phyloP scores from a whole-genome alignment of 2,113 vertebrate genomes.

The Dascyllus trimaculatus region DNA sequence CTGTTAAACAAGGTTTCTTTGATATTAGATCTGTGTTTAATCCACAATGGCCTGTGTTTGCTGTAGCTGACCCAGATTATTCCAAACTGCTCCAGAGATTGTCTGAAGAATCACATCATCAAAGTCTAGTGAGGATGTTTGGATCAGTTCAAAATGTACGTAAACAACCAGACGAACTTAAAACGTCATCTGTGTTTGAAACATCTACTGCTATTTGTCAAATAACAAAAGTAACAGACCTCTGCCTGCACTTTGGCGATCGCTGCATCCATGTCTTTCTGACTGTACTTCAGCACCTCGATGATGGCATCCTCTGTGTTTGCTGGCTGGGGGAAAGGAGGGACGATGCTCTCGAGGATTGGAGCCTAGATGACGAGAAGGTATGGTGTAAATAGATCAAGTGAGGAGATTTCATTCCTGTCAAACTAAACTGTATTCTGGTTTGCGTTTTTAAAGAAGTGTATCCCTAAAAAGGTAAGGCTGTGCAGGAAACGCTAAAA shows the following conservation, averaged over 20 bases:
- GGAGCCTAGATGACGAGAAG: slow-evolving; percentile 51
- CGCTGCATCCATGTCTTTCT: slow-evolving; percentile 91
- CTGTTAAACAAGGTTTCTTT: neutral
- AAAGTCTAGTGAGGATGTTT: too few relatives aligned
- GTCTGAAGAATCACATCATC: too few relatives aligned
- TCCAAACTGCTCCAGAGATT: too few relatives aligned
- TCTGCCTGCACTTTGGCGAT: slow-evolving; percentile 83
- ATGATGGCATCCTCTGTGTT: slow-evolving; percentile 87
- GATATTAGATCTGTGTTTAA: neutral
- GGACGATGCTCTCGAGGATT: slow-evolving; percentile 60
- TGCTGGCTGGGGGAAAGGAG: slow-evolving; percentile 62
- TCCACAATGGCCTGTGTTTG: too few relatives aligned
- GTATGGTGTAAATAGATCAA: slow-evolving; percentile 43
- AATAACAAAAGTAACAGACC: slow-evolving; percentile 54
- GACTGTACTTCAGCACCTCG: slow-evolving; percentile 92
- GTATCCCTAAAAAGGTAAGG: too few relatives aligned
- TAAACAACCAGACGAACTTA: too few relatives aligned
- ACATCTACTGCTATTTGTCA: neutral
- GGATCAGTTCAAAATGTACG: too few relatives aligned
- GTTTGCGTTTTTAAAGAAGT: too few relatives aligned
- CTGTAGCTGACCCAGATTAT: too few relatives aligned
- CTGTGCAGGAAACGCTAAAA: too few relatives aligned
- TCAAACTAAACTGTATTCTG: too few relatives aligned
- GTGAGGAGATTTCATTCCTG: neutral
- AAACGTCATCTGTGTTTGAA: too few relatives aligned